A percentile compares a stretch with the other conserved stretches of the same genome.
These are phyloP conservation scores for Rotaria sp. DNA, from an alignment of 2,888 invertebrate species.

Conservation along the genomic window DNA sequence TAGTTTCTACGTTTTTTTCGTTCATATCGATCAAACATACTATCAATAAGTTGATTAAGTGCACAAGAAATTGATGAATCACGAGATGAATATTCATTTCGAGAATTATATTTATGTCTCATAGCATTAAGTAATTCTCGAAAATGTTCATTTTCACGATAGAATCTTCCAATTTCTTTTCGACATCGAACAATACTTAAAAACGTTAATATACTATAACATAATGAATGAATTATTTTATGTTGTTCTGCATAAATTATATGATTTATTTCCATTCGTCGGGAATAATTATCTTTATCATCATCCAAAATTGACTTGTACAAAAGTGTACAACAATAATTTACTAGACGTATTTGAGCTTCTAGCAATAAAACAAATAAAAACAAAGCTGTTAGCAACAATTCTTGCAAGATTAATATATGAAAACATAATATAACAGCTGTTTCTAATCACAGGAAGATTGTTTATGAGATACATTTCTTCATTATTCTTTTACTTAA, in stretches of 20 bases:
- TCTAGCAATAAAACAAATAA: neutral
- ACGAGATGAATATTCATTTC: neutral
- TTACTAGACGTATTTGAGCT: constrained; percentile 31
- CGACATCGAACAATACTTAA: constrained; percentile 31
- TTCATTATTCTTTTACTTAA: no score
- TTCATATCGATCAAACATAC: neutral
- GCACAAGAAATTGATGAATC: constrained; percentile 35
- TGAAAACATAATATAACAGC: no score
- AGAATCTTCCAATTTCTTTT: constrained; percentile 34
- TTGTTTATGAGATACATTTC: no score
- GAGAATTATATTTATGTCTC: constrained; percentile 34
- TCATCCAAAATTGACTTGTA: constrained; percentile 28
- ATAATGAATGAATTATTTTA: constrained; percentile 31
- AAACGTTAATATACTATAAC: constrained; percentile 34
- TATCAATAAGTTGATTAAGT: constrained; percentile 29
- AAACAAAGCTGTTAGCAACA: no score
- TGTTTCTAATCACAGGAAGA: no score
- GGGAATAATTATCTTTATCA: neutral
- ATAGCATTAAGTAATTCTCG: constrained; percentile 30
- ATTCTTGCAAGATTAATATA: no score
- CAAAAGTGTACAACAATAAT: constrained; percentile 38
- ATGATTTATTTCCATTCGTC: constrained; percentile 26
- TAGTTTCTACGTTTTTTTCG: neutral
- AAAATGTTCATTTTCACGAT: constrained; percentile 37
- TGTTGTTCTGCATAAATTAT: constrained; percentile 37